Conservation (phyloP, 2,888 invertebrate species). For the Scrobipalpa costella region DNA sequence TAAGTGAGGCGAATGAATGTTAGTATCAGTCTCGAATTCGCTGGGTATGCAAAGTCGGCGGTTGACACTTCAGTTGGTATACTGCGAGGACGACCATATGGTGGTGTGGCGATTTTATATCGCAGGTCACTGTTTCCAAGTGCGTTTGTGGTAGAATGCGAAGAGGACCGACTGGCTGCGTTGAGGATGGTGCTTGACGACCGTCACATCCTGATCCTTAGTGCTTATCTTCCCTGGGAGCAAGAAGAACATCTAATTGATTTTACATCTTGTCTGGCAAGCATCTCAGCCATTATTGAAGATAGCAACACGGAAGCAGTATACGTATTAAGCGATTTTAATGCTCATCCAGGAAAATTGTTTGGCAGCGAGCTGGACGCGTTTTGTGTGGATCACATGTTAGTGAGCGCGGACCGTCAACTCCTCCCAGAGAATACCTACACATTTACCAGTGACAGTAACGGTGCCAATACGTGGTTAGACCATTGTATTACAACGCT, state of each 20-base stretch:
- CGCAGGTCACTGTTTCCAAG: too few species aligned
- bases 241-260: too few species aligned
- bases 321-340: too few species aligned
- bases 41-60: conserved; percentile 19
- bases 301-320: too few species aligned
- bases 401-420: conserved; percentile 11
- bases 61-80: conserved; percentile 18
- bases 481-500: too few species aligned
- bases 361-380: too few species aligned
- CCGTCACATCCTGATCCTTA: neutral
- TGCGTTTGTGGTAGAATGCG: conserved; percentile 14
- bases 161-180: neutral
- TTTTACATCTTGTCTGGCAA: too few species aligned
- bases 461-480: neutral
- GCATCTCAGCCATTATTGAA: too few species aligned
- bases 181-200: neutral
- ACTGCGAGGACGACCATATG: conserved; percentile 24
- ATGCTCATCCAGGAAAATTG: too few species aligned
- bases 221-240: too few species aligned
- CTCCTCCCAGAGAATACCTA: neutral
- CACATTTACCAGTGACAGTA: neutral
- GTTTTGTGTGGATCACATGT: too few species aligned
- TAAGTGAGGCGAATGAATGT: too few species aligned
- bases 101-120: conserved; percentile 23
- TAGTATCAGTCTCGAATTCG: neutral